Conservation (phyloP, 2,113 vertebrate genomes). For the Myotis lucifugus region DNA sequence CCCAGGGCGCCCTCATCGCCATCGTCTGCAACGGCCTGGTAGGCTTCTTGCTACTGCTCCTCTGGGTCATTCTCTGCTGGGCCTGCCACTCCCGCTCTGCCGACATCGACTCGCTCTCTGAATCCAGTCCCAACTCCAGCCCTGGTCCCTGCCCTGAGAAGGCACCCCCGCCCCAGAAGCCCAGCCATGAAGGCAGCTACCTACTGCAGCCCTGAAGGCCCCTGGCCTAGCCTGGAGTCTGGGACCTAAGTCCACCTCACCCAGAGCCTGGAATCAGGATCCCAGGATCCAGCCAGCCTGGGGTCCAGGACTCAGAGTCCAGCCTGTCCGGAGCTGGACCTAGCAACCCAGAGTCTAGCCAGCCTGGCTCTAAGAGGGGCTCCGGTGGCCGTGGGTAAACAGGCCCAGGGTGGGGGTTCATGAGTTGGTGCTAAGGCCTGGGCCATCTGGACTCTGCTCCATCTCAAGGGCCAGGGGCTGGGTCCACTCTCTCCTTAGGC, state of each 20-base stretch:
- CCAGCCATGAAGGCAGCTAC: slow-evolving; percentile 87
- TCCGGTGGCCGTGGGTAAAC: slow-evolving; percentile 15
- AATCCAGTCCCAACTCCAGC: slow-evolving; percentile 79
- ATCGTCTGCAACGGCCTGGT: slow-evolving; percentile 88
- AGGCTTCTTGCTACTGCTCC: slow-evolving; percentile 84
- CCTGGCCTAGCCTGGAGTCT: slow-evolving; percentile 43
- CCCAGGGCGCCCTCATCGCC: slow-evolving; percentile 86
- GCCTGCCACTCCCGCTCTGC: slow-evolving; percentile 87
- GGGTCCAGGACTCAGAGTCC: slow-evolving; percentile 53
- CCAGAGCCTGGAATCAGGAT: slow-evolving; percentile 57
- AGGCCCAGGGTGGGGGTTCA: slow-evolving; percentile 54
- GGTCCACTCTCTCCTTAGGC: slow-evolving; percentile 31
- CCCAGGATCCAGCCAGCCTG: slow-evolving; percentile 40
- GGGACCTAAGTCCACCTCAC: slow-evolving; percentile 54
- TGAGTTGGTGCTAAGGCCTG: slow-evolving; percentile 77
- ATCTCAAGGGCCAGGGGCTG: slow-evolving; percentile 51
- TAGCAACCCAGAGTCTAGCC: slow-evolving; percentile 46
- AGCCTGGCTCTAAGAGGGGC: slow-evolving; percentile 19
- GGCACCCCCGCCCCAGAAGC: slow-evolving; percentile 79
- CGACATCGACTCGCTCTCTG: slow-evolving; percentile 70
- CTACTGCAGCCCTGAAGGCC: slow-evolving; percentile 85
- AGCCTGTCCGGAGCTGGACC: slow-evolving; percentile 52
- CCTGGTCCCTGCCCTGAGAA: slow-evolving; percentile 84
- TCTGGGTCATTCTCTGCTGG: slow-evolving; percentile 89
- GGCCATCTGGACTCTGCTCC: slow-evolving; percentile 66